Base-by-base conservation (phyloP, 2,113 vertebrate genomes). In the Marmota flaviventris region DNA sequence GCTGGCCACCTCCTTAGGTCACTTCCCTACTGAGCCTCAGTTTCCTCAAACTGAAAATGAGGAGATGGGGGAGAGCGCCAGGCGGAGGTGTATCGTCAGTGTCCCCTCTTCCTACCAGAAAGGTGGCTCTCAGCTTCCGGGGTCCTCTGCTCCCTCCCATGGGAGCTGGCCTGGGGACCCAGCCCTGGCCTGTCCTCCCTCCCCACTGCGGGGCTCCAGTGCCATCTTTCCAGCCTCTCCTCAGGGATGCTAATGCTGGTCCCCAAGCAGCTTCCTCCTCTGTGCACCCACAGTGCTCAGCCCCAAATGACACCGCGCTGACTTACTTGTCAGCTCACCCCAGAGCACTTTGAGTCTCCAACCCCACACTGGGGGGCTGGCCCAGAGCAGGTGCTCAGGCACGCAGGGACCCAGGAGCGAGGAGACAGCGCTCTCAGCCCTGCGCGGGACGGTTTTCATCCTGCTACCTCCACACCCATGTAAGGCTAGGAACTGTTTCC, bases 381-480 rank as follows among this genome's bases (percentile, higher is more conserved):
- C 81, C n/a, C 2, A 9, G 2, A 29, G 22, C 13, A 32, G 76
- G 45, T 34, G 2, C 20, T 79, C 27, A 4, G 32, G 58, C 25
- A 27, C 22, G 24, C 20, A 5, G 3, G 51, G 4, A 48, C 27
- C 56, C 1, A n/a, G 14, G 58, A 37, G 29, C 39, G 13, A 14
- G 1, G 69, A 72, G 34, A 13, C 1, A 3, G 25, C 13, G 0
- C 70, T 3, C 0, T 58, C 70, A 79, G 82, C 56, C 88, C 85
- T 13, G 12, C 2, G 0, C 0, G 0, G 51, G 17, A 45, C 0
- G 16, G 20, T 4, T 27, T 20, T 29, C 69, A 13, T 32, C 82
- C 45, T 7, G 6, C 58, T 17, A 32, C 20, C 18, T 25, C 25
- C 25, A 4, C 9, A 18, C 34, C 29, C 39, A 2, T 4, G 17